A percentile compares a stretch with the other conserved stretches of the same genome.
Evolutionary conservation across 2,888 invertebrate species (phyloP).

Genomic region (Synanthedon vespiformis): DNA sequence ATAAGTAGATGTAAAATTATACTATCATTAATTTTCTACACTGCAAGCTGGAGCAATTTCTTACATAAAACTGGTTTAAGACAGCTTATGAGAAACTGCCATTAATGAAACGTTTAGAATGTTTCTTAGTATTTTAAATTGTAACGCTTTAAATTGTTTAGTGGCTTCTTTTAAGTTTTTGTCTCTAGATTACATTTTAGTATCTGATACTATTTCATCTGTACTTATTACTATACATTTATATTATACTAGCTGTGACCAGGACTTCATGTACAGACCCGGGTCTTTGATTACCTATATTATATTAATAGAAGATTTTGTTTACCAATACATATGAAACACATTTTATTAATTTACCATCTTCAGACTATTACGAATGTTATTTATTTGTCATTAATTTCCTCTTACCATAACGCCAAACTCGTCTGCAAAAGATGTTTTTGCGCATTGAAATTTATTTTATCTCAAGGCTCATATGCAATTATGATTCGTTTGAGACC

Average conservation of each 20-base stretch:
- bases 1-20: slow-evolving; percentile 6
- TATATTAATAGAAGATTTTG: too few relatives aligned
- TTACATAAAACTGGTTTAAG: slow-evolving; percentile 42
- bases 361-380: background rate
- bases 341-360: background rate
- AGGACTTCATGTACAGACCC: too few relatives aligned
- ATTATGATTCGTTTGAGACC: slow-evolving; percentile 63
- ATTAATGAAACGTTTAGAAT: slow-evolving; percentile 18
- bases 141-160: slow-evolving; percentile 1
- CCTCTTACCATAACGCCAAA: slow-evolving; percentile 1
- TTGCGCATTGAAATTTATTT: slow-evolving; percentile 46
- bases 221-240: too few relatives aligned
- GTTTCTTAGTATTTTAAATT: slow-evolving; percentile 16
- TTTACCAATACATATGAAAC: slow-evolving; percentile 1
- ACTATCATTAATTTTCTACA: slow-evolving; percentile 38
- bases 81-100: slow-evolving; percentile 19
- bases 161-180: background rate
- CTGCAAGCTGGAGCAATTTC: slow-evolving; percentile 31
- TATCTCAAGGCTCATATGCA: slow-evolving; percentile 59
- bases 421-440: slow-evolving; percentile 16
- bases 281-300: too few relatives aligned
- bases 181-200: background rate
- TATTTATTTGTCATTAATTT: slow-evolving; percentile 3
- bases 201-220: too few relatives aligned
- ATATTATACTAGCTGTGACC: too few relatives aligned